Percentiles rank a stretch among this genome's conserved stretches.
Evolutionary conservation across 2,113 vertebrate species (phyloP).

Genomic region (Recurvirostra avosetta): DNA sequence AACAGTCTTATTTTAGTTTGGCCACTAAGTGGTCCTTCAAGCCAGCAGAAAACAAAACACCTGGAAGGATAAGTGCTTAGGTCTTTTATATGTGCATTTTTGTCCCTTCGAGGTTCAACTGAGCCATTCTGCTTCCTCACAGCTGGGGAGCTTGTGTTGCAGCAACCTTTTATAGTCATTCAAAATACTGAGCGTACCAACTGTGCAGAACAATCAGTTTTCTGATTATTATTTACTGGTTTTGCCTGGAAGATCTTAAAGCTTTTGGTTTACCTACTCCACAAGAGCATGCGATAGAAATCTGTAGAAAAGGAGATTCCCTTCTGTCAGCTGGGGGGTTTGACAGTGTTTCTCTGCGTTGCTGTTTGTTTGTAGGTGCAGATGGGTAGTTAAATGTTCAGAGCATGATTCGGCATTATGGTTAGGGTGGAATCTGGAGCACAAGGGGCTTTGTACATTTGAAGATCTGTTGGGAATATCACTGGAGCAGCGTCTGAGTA

Average conservation of each 20-base stretch:
- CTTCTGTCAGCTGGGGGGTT: background rate
- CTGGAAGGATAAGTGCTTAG: background rate
- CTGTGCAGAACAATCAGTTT: background rate
- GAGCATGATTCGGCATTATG: background rate
- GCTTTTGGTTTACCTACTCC: background rate
- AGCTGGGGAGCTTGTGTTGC: background rate
- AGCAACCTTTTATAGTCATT: background rate
- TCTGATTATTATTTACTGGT: background rate
- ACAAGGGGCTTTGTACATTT: background rate
- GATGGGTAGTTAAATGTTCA: background rate
- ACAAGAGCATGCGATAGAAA: background rate
- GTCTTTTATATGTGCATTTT: background rate
- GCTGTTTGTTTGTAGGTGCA: background rate
- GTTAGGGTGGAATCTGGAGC: background rate
- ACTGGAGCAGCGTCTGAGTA: background rate
- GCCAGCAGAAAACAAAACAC: background rate
- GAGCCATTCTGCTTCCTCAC: background rate
- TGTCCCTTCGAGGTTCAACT: background rate
- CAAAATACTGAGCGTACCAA: background rate
- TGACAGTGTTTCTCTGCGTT: background rate
- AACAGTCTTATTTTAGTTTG: background rate
- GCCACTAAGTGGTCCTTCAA: background rate
- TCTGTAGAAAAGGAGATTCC: background rate
- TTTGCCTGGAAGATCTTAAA: background rate
- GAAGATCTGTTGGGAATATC: background rate